Evolutionary conservation across 2,888 invertebrate genomes (phyloP), one percentile per base, ranked within the genome.

Genomic region (Cheilosia pagana): DNA sequence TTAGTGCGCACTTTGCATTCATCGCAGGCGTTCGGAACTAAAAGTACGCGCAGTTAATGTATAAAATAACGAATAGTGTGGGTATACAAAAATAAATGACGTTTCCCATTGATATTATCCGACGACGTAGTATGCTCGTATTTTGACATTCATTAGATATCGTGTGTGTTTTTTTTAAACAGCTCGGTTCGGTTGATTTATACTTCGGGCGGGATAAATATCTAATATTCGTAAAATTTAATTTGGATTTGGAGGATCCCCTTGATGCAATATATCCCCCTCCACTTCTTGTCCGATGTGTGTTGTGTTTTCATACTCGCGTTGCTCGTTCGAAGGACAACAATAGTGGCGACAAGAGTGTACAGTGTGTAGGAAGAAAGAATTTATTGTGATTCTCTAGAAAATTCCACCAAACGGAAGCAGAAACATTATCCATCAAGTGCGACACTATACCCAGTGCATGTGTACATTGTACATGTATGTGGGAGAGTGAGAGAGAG

Each of bases 1-100:
- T 83, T 83, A 83, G 83, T 83, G 83, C 83, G 83, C 83, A 83
- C 70, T 83, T 83, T 83, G 78, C 78, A 83, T 83, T 79, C 74
- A 79, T 62, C 55, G 78, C 74, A 83, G 60, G 59, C 78, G 83
- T 79, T 79, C 59, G 74, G 55, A 74, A 83, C 70, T 70, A 43
- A 53, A 63, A 74, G 57, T 75, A 83, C 78, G 74, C 78, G 74
- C 78, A 83, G 70, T 65, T 75, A 74, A 53, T 79, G 43, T 63
- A 39, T 14, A 35, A 43, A 74, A 74, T 70, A 65, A 53, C 72
- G 62, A 45, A 50, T 67, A 72, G 41, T 63, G 67, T 76, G 70
- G 25, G 62, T 55, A 45, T 16, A 8, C 19, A 63, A 72, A 19
- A 77, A 50, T 63, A 62, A 57, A 55, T 63, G 62, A 68, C 67